Evolutionary conservation across 1,140 invertebrate genomes (phyloP).

Genomic region (Drosophila ironensis): DNA sequence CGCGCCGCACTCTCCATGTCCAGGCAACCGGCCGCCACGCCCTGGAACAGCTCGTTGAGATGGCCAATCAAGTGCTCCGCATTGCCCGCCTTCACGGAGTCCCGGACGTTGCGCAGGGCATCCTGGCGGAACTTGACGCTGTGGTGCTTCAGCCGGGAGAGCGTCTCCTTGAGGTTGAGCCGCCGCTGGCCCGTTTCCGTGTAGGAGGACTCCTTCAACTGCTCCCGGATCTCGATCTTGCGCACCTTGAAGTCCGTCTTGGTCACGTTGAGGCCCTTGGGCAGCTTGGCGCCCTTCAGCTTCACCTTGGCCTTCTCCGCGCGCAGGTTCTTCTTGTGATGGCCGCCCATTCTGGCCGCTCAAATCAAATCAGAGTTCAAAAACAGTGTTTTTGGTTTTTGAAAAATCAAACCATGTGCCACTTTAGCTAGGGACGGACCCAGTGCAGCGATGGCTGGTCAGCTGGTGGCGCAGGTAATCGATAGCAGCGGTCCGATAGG

Average conservation of each 20-base stretch:
- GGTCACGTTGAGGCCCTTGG: constrained; percentile 92
- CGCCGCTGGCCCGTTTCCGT: constrained; percentile 85
- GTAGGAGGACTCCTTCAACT: constrained; percentile 86
- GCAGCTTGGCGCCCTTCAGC: constrained; percentile 87
- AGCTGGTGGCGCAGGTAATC: no score
- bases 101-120: constrained; percentile 87
- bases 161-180: constrained; percentile 89
- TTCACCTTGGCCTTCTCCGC: constrained; percentile 91
- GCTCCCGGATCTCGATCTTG: constrained; percentile 91
- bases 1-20: constrained; percentile 89
- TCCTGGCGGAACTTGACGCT: constrained; percentile 88
- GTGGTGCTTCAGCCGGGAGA: constrained; percentile 90
- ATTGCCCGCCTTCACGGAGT: constrained; percentile 85
- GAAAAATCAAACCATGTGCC: no score
- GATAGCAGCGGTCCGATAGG: no score
- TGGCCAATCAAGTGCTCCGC: constrained; percentile 82
- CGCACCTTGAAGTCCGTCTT: constrained; percentile 94
- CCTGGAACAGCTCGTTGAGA: constrained; percentile 87
- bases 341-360: constrained; percentile 74
- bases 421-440: no score
- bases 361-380: no score
- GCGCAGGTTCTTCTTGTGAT: constrained; percentile 87
- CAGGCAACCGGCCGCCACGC: constrained; percentile 86
- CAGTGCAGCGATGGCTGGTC: no score
- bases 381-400: no score